Base-by-base conservation (phyloP, 1,140 invertebrate species). In the Melitaea cinxia region DNA sequence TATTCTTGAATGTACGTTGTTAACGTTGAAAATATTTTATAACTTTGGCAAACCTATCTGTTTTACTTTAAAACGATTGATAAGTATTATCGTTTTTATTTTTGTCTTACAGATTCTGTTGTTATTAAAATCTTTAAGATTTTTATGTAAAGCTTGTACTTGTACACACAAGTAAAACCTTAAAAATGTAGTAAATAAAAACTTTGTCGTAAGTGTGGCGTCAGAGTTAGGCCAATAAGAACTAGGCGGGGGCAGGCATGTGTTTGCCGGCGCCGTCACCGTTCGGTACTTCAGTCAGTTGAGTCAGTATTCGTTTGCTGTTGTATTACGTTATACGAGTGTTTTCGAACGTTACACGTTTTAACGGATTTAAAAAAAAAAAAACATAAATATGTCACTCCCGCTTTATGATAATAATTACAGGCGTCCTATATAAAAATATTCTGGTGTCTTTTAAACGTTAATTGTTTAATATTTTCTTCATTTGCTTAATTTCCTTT, bases 311-410 rank as follows among this genome's bases (percentile, higher is more conserved):
- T 75, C 69, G 68, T 67, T 62, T 74, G 77, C 79, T 75, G 74
- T 72, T 77, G 77, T 76, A 73, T 47, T 24, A 58, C 69, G 53
- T 68, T 35, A 61, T 65, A 71, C 68, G 69, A 66, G 73, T 70
- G 76, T 78, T 78, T 78, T 56, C 59, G 75, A 81, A 80, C 78
- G 69, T n/a, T 37, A 53, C 49, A 26, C 57, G 37, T 50, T 33
- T 61, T 53, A 47, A 47, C 53, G 60, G 72, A 69, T 63, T 66
- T 35, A 9, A 17, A 42, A 42, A 15, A 17, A 17, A 14, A 42
- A 14, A 42, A 42, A 33, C 37, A 17, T 35, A 63, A 58, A 66
- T 63, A 60, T 75, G 69, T 67, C 72, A 72, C 30, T n/a, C n/a
- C n/a, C n/a, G n/a, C n/a, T n/a, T n/a, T n/a, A n/a, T n/a, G n/a